Percentiles rank a stretch among this genome's conserved stretches.
Conservation (phyloP, 2,888 invertebrate species). For the Cephonodes hylas region DNA sequence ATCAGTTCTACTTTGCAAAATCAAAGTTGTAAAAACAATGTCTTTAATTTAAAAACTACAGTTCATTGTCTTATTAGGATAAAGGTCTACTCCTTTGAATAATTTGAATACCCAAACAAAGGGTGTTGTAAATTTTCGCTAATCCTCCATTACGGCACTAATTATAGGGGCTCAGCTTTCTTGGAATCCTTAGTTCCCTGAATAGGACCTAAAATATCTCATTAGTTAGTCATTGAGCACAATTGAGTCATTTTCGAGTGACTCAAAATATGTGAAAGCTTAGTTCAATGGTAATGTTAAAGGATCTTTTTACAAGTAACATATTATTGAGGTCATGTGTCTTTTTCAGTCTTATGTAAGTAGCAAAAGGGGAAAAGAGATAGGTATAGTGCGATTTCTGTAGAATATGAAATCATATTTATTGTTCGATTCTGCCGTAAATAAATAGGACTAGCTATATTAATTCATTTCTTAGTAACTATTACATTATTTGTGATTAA, state of each 20-base stretch:
- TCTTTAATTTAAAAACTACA: too few species aligned
- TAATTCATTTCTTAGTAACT: too few species aligned
- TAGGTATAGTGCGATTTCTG: neutral
- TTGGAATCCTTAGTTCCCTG: neutral
- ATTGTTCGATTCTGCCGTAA: too few species aligned
- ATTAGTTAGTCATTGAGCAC: constrained; percentile 13
- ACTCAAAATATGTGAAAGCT: constrained; percentile 19
- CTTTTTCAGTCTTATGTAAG: neutral
- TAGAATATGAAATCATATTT: neutral
- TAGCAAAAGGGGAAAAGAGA: neutral
- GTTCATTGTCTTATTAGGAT: neutral
- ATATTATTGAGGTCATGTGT: neutral
- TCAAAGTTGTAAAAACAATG: too few species aligned
- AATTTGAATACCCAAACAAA: neutral
- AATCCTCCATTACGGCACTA: neutral
- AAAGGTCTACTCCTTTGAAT: neutral
- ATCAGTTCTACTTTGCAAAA: too few species aligned
- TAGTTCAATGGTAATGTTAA: neutral
- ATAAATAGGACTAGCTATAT: too few species aligned
- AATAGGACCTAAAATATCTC: constrained; percentile 5
- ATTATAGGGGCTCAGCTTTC: neutral
- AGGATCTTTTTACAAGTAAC: neutral
- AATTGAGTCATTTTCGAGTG: constrained; percentile 19
- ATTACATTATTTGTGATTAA: too few species aligned
- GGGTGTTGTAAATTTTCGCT: neutral